Evolutionary conservation across 2,888 invertebrate species (phyloP).

Genomic region (Podabrus alpinus): DNA sequence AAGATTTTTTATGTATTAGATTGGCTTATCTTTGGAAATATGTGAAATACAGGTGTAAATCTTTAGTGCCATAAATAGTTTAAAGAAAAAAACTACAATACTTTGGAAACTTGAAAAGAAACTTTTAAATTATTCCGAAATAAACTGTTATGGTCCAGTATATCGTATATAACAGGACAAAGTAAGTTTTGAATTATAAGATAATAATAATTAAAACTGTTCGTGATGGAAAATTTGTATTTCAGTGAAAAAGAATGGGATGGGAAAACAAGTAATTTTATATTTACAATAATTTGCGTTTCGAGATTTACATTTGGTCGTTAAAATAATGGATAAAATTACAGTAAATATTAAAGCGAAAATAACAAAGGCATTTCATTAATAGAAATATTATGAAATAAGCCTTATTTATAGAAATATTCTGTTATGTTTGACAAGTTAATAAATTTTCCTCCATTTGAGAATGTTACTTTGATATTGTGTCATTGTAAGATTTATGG

Average conservation of each 20-base stretch:
- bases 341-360: background rate
- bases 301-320: background rate
- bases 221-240: background rate
- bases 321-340: background rate
- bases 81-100: no score
- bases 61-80: no score
- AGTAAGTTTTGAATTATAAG: background rate
- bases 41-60: no score
- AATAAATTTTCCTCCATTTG: background rate
- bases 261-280: background rate
- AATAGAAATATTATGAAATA: background rate
- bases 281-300: background rate
- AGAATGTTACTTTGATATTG: background rate
- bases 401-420: background rate
- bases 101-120: no score
- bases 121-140: no score
- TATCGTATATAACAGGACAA: background rate
- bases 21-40: no score
- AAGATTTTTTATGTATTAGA: no score
- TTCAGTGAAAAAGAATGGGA: background rate
- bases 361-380: background rate
- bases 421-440: background rate
- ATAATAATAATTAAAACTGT: background rate
- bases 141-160: background rate
- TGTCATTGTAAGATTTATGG: background rate